Percentiles rank a stretch among this genome's conserved stretches.
Conservation (phyloP, 1,140 invertebrate genomes). For the Nautilus pompilius region DNA sequence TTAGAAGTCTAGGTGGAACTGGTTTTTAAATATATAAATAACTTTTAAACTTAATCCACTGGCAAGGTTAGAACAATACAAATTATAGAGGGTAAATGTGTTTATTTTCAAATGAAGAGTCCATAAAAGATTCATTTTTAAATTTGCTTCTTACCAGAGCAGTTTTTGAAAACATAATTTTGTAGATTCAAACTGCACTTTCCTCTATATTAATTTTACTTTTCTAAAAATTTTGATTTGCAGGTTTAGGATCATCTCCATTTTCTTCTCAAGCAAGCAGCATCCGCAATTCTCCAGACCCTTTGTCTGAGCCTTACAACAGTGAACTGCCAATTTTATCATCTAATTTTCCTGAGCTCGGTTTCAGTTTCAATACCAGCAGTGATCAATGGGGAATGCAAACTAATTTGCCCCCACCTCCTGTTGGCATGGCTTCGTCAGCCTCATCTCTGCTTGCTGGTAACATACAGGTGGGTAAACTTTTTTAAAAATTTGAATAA, state of each 20-base stretch:
- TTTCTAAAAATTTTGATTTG: constrained; percentile 2
- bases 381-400: constrained; percentile 20
- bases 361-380: constrained; percentile 19
- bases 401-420: neutral
- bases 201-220: too few species aligned
- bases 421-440: neutral
- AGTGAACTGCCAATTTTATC: constrained; percentile 7
- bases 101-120: too few species aligned
- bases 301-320: constrained; percentile 12
- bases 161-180: too few species aligned
- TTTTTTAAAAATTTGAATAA: too few species aligned
- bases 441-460: neutral
- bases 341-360: constrained; percentile 17
- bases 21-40: too few species aligned
- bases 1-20: too few species aligned
- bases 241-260: constrained; percentile 42
- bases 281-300: constrained; percentile 38
- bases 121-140: too few species aligned
- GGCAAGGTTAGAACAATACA: too few species aligned
- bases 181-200: too few species aligned
- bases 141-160: too few species aligned
- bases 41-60: too few species aligned
- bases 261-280: constrained; percentile 40
- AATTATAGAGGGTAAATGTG: too few species aligned
- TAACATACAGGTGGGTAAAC: neutral